A percentile compares a stretch with the other conserved stretches of the same genome.
phyloP scores from a whole-genome alignment of 2,797 vertebrate genomes.

The Gorsachius magnificus region DNA sequence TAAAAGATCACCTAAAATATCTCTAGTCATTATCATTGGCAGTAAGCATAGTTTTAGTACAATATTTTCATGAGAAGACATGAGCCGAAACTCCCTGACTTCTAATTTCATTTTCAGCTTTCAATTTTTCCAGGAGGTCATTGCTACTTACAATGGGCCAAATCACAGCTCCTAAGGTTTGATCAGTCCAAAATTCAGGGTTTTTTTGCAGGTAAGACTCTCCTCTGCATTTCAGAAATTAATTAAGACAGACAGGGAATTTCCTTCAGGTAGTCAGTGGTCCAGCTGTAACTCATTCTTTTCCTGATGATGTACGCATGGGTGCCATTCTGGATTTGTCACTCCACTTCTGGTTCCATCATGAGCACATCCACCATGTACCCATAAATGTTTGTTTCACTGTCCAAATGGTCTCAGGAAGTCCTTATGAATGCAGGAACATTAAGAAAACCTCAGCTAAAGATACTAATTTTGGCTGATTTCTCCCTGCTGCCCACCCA shows the following conservation, averaged over 20 bases:
- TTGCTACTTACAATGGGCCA: neutral
- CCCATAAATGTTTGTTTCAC: neutral
- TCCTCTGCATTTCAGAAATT: neutral
- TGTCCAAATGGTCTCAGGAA: neutral
- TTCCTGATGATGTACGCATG: rapidly evolving
- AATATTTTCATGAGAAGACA: neutral
- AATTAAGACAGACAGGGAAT: neutral
- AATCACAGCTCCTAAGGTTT: neutral
- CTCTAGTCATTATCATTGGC: neutral
- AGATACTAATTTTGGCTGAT: neutral
- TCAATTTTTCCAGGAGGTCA: neutral
- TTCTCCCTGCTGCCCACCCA: neutral
- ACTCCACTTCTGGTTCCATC: neutral
- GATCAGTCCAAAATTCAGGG: neutral
- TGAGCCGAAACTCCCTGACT: neutral
- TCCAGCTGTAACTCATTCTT: neutral
- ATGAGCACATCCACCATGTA: neutral
- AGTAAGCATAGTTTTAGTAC: neutral
- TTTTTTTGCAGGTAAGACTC: neutral
- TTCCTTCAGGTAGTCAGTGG: neutral
- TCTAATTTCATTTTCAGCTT: neutral
- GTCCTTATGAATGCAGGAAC: neutral
- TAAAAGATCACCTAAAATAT: neutral
- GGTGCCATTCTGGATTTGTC: neutral
- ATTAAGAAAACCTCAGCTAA: neutral